These are phyloP conservation scores for Cephalopterus ornatus DNA, from an alignment of 2,113 vertebrate genomes.

Conservation along the genomic window DNA sequence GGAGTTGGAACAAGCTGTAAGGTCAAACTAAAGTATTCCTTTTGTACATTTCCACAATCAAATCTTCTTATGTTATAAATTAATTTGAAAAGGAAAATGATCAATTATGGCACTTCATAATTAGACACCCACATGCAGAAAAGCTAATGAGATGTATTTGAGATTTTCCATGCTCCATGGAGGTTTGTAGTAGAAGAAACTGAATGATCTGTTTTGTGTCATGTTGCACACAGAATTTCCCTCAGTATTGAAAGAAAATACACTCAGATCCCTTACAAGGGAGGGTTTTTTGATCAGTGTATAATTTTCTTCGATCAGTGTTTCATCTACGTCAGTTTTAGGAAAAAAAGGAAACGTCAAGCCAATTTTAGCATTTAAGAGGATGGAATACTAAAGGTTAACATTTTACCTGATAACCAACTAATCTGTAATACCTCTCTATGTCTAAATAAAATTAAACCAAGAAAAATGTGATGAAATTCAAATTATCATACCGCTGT, in stretches of 20 bases:
- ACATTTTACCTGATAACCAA: neutral
- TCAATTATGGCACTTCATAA: constrained; percentile 54
- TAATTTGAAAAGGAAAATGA: constrained; percentile 49
- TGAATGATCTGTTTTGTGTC: neutral
- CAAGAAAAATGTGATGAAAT: neutral
- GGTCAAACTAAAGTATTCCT: constrained; percentile 39
- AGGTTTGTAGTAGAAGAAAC: neutral
- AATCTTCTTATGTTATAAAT: constrained; percentile 34
- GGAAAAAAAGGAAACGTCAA: neutral
- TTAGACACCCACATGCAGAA: constrained; percentile 24
- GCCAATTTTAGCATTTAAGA: neutral
- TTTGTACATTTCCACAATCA: constrained; percentile 33
- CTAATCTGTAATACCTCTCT: neutral
- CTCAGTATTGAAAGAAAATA: neutral
- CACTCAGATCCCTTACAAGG: neutral
- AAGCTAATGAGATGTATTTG: constrained; percentile 1
- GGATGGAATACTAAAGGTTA: neutral
- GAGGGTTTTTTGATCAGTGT: neutral
- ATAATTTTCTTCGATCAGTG: neutral
- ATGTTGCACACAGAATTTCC: neutral
- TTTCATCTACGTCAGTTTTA: neutral
- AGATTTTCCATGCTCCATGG: neutral
- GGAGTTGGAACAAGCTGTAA: constrained; percentile 8
- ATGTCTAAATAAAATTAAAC: neutral
- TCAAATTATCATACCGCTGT: neutral